Evolutionary conservation across 30 jellyfish, hydroid and myxozoan genomes (phyloP), one percentile per base, ranked within the genome.

Genomic region (Euphysa ruthae): DNA sequence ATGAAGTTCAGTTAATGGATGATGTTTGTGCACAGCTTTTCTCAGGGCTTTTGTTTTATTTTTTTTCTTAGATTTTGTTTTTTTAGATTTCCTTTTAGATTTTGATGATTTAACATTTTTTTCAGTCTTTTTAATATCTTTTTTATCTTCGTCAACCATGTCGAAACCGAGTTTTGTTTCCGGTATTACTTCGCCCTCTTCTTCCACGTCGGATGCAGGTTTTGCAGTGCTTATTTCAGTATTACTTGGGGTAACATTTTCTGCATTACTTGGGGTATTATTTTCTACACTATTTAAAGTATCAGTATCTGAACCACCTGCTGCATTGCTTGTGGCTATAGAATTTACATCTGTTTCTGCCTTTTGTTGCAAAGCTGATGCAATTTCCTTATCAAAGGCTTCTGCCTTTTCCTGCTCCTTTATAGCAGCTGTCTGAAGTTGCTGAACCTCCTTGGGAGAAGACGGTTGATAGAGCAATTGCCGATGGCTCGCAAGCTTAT

Each of bases 1-100:
- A 29, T 81, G 94, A 23, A 90, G 82, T 49, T 75, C 92, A 0
- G 55, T 82, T 52, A 88, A 65, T n/a, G 97, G 97, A 42, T 88
- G 95, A 16, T 64, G 70, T 20, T 74, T 68, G 10, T 46, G 60
- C 28, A n/a, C 28, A 46, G 18, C 23, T 8, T 46, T 46, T 29
- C 6, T 2, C 6, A 3, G 46, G 34, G 1, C 49, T 52, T 22
- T 25, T 23, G 15, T 20, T 65, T 5, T 27, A 28, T 16, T 69
- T 63, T 63, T 57, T 2, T 3, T 27, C 30, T 33, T 61, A 35
- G 1, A 42, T 49, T 55, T 64, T 33, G 14, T 49, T 14, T n/a
- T 16, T 29, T 49, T 20, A 7, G 21, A 20, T 32, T 55, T 51
- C 35, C 51, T 38, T 44, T 20, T 65, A 4, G 13, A 6, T 6